Conservation (phyloP, 2,888 invertebrate genomes). For the Hipparchia sbordonii region DNA sequence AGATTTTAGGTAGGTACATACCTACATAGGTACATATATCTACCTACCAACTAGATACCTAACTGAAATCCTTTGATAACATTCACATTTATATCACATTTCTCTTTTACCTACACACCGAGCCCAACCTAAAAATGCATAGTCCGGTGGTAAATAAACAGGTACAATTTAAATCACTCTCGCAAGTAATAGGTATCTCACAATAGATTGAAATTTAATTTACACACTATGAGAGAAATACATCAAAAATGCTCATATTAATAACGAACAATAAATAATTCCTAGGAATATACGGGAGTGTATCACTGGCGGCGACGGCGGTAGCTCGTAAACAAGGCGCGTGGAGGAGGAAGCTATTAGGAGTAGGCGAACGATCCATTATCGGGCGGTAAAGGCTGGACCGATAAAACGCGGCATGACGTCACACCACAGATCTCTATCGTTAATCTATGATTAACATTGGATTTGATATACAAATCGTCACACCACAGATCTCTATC, state of each 20-base stretch:
- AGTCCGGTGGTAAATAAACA: too few relatives aligned
- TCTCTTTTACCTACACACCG: too few relatives aligned
- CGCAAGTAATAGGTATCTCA: not conserved
- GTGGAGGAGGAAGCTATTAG: conserved; percentile 42
- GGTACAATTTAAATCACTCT: not conserved
- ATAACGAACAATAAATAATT: conserved; percentile 24
- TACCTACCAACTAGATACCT: too few relatives aligned
- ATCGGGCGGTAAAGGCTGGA: conserved; percentile 41
- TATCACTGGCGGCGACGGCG: conserved; percentile 30
- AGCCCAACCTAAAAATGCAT: too few relatives aligned
- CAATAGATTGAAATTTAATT: conserved; percentile 12
- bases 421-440: not conserved
- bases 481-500: too few relatives aligned
- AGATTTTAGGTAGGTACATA: too few relatives aligned
- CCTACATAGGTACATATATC: too few relatives aligned
- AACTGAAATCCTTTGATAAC: too few relatives aligned
- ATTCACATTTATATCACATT: too few relatives aligned
- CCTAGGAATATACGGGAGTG: conserved; percentile 32
- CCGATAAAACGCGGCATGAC: not conserved
- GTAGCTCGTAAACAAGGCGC: conserved; percentile 36
- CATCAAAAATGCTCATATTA: conserved; percentile 22
- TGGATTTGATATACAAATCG: too few relatives aligned
- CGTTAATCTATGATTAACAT: too few relatives aligned
- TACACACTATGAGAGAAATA: conserved; percentile 1
- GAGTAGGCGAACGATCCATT: conserved; percentile 56